Percentiles rank a stretch among this genome's conserved stretches.
phyloP scores from a whole-genome alignment of 2,888 invertebrate species.

The Zaprionus obscuricornis region DNA sequence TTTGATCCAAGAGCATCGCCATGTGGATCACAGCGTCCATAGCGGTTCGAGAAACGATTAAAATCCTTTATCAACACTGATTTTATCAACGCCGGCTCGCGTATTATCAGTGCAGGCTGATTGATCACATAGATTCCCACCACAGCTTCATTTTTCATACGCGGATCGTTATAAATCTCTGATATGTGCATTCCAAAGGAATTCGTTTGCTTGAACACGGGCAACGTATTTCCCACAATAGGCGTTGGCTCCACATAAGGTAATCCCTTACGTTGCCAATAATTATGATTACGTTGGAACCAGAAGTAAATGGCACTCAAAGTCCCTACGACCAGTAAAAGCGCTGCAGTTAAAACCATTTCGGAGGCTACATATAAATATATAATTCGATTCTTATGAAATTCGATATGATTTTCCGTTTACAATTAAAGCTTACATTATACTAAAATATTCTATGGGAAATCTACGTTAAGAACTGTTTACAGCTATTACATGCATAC shows the following conservation, averaged over 20 bases:
- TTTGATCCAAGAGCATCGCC: constrained; percentile 81
- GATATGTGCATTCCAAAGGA: constrained; percentile 79
- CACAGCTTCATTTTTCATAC: constrained; percentile 70
- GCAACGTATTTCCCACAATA: constrained; percentile 83
- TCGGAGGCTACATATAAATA: too few relatives aligned
- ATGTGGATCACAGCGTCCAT: constrained; percentile 71
- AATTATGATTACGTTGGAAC: constrained; percentile 81
- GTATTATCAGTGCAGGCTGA: constrained; percentile 83
- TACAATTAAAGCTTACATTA: too few relatives aligned
- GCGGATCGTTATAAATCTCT: constrained; percentile 79
- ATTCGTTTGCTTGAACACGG: constrained; percentile 71
- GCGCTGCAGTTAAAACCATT: constrained; percentile 63
- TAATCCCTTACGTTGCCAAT: constrained; percentile 82
- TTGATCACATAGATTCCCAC: constrained; percentile 83
- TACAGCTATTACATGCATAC: too few relatives aligned
- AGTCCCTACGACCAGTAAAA: constrained; percentile 54
- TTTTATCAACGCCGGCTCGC: constrained; percentile 84
- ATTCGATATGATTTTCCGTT: too few relatives aligned
- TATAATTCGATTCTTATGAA: too few relatives aligned
- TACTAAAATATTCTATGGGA: too few relatives aligned
- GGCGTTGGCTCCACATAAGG: constrained; percentile 80
- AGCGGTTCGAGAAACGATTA: constrained; percentile 81
- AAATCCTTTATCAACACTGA: constrained; percentile 84
- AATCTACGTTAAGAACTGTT: too few relatives aligned
- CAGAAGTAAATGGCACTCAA: constrained; percentile 64